Percentiles rank a stretch among this genome's conserved stretches.
Evolutionary conservation across 2,113 vertebrate species (phyloP).

Genomic region (Thinocorus orbignyianus): DNA sequence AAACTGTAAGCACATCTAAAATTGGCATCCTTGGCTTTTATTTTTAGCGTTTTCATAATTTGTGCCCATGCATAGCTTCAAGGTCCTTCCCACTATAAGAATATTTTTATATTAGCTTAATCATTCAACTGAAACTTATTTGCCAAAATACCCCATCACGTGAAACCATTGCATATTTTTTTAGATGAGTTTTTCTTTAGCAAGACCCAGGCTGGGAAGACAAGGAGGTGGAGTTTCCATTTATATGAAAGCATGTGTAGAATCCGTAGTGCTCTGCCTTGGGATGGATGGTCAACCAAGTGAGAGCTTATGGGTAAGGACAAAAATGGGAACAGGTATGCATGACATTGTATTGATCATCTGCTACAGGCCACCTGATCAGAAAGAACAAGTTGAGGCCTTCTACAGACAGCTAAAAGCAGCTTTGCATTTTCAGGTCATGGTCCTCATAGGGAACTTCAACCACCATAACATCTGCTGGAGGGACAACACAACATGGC

Average conservation of each 20-base stretch:
- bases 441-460: background rate
- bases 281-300: background rate
- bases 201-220: background rate
- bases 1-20: background rate
- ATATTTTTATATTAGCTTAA: background rate
- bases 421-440: background rate
- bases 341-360: background rate
- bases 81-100: background rate
- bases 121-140: background rate
- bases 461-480: background rate
- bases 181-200: background rate
- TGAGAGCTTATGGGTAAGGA: background rate
- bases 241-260: background rate
- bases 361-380: background rate
- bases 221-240: background rate
- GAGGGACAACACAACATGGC: background rate
- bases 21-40: background rate
- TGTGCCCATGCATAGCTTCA: background rate
- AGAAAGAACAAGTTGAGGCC: background rate
- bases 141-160: background rate
- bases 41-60: background rate
- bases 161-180: background rate
- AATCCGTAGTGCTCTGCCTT: background rate
- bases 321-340: background rate
- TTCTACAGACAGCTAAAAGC: background rate